These are phyloP conservation scores for Boloria euphrosyne DNA, from an alignment of 2,888 invertebrate genomes.

Conservation along the genomic window DNA sequence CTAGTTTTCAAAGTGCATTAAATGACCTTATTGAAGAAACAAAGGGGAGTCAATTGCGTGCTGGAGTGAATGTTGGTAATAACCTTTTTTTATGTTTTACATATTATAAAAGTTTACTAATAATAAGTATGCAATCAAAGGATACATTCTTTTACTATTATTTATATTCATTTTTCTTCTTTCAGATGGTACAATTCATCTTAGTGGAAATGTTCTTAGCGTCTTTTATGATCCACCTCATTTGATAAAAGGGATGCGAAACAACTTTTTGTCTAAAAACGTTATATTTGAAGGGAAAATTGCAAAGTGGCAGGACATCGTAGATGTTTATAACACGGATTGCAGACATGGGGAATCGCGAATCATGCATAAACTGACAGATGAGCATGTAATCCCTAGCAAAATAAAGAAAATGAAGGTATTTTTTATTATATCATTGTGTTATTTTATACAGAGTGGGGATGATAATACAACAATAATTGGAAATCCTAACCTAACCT, in stretches of 20 bases:
- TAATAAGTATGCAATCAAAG: background rate
- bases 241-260: background rate
- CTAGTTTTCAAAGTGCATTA: slow-evolving; percentile 33
- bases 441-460: too few relatives aligned
- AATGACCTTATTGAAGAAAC: slow-evolving; percentile 37
- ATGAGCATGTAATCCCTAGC: background rate
- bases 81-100: background rate
- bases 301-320: background rate
- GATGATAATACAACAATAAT: too few relatives aligned
- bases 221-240: background rate
- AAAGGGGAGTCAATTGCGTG: slow-evolving; percentile 28
- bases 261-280: slow-evolving; percentile 2
- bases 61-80: background rate
- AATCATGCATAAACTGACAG: background rate
- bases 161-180: background rate
- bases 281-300: background rate
- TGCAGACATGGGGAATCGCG: too few relatives aligned
- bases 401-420: slow-evolving; percentile 1
- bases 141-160: background rate
- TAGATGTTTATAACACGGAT: background rate
- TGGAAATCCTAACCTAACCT: too few relatives aligned
- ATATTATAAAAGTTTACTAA: background rate
- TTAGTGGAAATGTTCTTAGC: background rate
- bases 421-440: background rate
- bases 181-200: background rate